A percentile compares a stretch with the other conserved stretches of the same genome.
Evolutionary conservation across 1,140 invertebrate genomes (phyloP).

Genomic region (Cotesia vestalis): DNA sequence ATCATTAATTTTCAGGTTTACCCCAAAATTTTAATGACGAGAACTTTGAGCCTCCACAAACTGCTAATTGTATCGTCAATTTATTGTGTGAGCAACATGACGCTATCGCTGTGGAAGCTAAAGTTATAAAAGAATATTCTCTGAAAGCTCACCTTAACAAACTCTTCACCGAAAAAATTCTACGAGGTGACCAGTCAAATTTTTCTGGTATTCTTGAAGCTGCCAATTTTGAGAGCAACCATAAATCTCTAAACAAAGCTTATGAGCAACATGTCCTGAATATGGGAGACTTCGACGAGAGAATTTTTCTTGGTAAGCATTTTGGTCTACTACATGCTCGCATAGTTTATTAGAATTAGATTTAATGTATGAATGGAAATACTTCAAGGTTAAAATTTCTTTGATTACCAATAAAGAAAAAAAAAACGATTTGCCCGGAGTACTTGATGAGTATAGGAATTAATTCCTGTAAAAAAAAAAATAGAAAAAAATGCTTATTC

Average conservation of each 20-base stretch:
- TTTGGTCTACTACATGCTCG: not conserved
- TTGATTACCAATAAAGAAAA: not conserved
- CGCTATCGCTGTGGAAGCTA: conserved; percentile 86
- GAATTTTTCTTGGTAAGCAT: conserved; percentile 84
- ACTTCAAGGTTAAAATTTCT: too few relatives aligned
- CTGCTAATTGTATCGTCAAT: conserved; percentile 84
- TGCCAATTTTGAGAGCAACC: conserved; percentile 80
- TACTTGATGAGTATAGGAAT: conserved; percentile 2
- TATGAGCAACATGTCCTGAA: conserved; percentile 93
- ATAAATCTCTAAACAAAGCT: conserved; percentile 84
- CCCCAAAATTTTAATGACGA: conserved; percentile 76
- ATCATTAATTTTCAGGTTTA: conserved; percentile 68
- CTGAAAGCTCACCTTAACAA: conserved; percentile 82
- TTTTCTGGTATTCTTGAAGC: conserved; percentile 77
- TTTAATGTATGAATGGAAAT: not conserved
- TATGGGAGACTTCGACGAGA: conserved; percentile 95
- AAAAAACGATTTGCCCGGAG: not conserved
- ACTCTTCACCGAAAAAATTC: conserved; percentile 79
- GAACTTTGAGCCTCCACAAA: conserved; percentile 71
- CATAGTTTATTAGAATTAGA: not conserved
- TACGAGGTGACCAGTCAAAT: conserved; percentile 72
- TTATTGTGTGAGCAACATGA: conserved; percentile 83
- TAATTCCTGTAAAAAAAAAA: conserved; percentile 11
- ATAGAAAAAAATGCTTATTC: not conserved
- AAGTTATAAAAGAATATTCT: conserved; percentile 89